Evolutionary conservation across 2,797 vertebrate genomes (phyloP).

Genomic region (Hephaestus fuliginosus): DNA sequence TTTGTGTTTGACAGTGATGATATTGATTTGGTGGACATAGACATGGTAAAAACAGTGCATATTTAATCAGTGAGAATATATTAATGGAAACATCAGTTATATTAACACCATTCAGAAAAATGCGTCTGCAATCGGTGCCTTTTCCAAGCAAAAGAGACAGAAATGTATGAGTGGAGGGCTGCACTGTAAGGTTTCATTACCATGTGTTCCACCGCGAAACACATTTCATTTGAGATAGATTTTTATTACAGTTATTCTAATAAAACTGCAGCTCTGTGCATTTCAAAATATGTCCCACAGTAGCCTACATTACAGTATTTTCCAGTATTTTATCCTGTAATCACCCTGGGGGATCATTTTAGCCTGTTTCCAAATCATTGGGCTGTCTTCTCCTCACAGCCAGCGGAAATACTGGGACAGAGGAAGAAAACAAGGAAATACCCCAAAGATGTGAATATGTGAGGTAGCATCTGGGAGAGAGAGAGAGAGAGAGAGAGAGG

Average conservation of each 20-base stretch:
- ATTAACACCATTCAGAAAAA: constrained; percentile 3
- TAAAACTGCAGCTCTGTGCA: constrained; percentile 32
- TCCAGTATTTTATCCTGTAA: constrained; percentile 47
- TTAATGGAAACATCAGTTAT: background rate
- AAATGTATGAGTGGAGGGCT: constrained; percentile 7
- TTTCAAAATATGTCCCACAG: constrained; percentile 37
- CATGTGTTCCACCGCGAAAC: constrained; percentile 22
- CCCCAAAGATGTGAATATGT: constrained; percentile 28
- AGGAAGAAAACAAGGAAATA: constrained; percentile 35
- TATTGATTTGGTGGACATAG: too few relatives aligned
- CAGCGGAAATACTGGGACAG: constrained; percentile 26
- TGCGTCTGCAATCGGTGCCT: background rate
- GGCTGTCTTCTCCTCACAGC: constrained; percentile 42
- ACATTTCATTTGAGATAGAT: constrained; percentile 12
- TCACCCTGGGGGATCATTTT: constrained; percentile 55
- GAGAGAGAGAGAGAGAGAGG: background rate
- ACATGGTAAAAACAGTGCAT: too few relatives aligned
- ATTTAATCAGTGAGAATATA: too few relatives aligned
- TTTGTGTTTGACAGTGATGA: too few relatives aligned
- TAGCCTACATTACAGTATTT: constrained; percentile 33
- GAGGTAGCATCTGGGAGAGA: constrained; percentile 12
- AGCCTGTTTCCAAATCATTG: constrained; percentile 60
- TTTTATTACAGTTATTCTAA: constrained; percentile 45
- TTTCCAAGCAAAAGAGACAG: constrained; percentile 2
- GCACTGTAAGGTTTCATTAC: background rate